Percentiles rank a stretch among this genome's conserved stretches.
These are phyloP conservation scores for Pampus argenteus DNA, from an alignment of 2,797 vertebrate species.

Conservation along the genomic window DNA sequence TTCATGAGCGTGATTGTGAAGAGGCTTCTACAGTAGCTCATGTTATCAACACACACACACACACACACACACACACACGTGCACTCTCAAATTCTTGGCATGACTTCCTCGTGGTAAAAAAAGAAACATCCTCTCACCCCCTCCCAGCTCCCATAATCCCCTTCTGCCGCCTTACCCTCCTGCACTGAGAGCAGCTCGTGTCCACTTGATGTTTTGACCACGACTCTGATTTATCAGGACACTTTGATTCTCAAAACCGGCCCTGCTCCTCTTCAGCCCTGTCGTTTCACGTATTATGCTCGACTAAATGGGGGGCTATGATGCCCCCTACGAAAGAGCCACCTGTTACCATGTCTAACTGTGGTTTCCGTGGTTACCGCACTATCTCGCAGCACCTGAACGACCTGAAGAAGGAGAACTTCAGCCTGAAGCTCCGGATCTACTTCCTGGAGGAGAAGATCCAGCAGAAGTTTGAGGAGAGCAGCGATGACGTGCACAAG, in stretches of 20 bases:
- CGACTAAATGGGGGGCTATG: constrained; percentile 38
- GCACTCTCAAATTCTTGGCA: constrained; percentile 86
- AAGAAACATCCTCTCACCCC: constrained; percentile 38
- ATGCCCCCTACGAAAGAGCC: constrained; percentile 46
- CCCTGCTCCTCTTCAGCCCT: constrained; percentile 12
- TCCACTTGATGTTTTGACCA: constrained; percentile 33
- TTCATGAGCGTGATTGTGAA: background rate
- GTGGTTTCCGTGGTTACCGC: constrained; percentile 89
- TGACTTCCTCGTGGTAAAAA: constrained; percentile 83
- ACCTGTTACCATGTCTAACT: constrained; percentile 88
- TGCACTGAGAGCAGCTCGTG: constrained; percentile 16
- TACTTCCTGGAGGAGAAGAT: constrained; percentile 98
- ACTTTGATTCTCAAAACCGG: background rate
- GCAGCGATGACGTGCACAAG: constrained; percentile 89
- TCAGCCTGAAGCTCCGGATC: constrained; percentile 98
- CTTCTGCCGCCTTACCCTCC: constrained; percentile 31
- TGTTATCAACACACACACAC: constrained; percentile 56
- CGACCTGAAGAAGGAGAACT: constrained; percentile 99
- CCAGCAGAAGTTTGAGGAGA: constrained; percentile 93
- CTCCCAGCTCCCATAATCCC: constrained; percentile 43
- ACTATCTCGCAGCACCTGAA: constrained; percentile 98
- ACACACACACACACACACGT: constrained; percentile 47
- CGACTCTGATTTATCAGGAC: constrained; percentile 6
- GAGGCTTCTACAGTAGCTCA: constrained; percentile 44
- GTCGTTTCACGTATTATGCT: constrained; percentile 24